These are phyloP conservation scores for Ametastegia equiseti DNA, from an alignment of 2,888 invertebrate genomes.

Conservation along the genomic window DNA sequence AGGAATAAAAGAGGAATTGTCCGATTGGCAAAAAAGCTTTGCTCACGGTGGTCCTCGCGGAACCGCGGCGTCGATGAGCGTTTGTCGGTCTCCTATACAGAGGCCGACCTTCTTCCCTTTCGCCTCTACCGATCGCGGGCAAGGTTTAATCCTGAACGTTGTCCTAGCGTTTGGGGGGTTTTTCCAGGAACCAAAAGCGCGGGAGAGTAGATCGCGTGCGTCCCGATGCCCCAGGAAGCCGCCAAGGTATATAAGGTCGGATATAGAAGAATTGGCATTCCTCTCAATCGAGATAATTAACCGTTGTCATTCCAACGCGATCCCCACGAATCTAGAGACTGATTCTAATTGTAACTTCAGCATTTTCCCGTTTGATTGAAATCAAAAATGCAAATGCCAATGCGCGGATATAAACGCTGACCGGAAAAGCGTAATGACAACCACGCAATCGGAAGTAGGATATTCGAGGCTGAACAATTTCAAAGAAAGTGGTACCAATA, in stretches of 20 bases:
- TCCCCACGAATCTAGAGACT: not conserved
- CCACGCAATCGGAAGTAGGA: no score
- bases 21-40: slow-evolving; percentile 40
- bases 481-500: no score
- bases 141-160: not conserved
- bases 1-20: not conserved
- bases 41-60: slow-evolving; percentile 40
- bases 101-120: slow-evolving; percentile 15
- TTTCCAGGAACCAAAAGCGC: slow-evolving; percentile 31
- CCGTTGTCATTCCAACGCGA: not conserved
- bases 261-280: slow-evolving; percentile 19
- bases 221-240: slow-evolving; percentile 27
- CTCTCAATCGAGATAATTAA: slow-evolving; percentile 43
- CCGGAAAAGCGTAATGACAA: no score
- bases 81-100: slow-evolving; percentile 20
- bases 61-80: slow-evolving; percentile 29
- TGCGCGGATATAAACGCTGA: no score
- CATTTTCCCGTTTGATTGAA: no score
- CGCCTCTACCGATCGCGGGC: not conserved
- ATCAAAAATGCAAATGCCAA: not conserved
- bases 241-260: not conserved
- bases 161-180: not conserved
- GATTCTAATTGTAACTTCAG: no score
- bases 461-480: no score
- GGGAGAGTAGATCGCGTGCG: slow-evolving; percentile 37